Evolutionary conservation across 2,797 vertebrate genomes (phyloP).

Genomic region (Neosalanx taihuensis): DNA sequence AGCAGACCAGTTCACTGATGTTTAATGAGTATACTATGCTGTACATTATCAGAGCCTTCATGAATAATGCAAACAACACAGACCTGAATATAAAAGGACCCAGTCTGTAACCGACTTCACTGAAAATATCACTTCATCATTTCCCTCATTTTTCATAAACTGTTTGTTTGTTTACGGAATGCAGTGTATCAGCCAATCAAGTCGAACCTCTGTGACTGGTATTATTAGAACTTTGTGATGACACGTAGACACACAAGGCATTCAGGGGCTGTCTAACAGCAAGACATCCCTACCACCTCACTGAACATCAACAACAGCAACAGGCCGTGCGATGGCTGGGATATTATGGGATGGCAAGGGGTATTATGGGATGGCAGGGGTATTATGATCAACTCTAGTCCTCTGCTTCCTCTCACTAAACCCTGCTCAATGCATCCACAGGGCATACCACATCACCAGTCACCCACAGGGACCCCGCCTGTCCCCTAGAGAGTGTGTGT

Average conservation of each 20-base stretch:
- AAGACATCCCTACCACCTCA: conserved; percentile 19
- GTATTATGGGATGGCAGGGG: too few species aligned
- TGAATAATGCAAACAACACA: too few species aligned
- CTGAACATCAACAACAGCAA: conserved; percentile 34
- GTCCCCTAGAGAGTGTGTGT: conserved; percentile 1
- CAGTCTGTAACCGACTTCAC: too few species aligned
- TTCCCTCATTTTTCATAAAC: too few species aligned
- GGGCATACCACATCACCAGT: conserved; percentile 62
- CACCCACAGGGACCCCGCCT: conserved; percentile 39
- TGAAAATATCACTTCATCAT: too few species aligned
- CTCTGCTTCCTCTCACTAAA: too few species aligned
- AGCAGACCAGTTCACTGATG: neutral
- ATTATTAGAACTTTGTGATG: neutral
- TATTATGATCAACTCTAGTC: too few species aligned
- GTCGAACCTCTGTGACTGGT: too few species aligned
- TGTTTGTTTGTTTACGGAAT: too few species aligned
- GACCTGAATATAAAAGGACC: too few species aligned
- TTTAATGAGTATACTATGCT: neutral
- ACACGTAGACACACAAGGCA: neutral
- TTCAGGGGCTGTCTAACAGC: conserved; percentile 6
- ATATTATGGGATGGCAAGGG: neutral
- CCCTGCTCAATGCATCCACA: neutral
- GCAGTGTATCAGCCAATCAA: too few species aligned
- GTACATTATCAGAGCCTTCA: neutral
- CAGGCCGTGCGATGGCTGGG: conserved; percentile 11